phyloP scores from a whole-genome alignment of 2,113 vertebrate species.

The Barnardius zonarius region DNA sequence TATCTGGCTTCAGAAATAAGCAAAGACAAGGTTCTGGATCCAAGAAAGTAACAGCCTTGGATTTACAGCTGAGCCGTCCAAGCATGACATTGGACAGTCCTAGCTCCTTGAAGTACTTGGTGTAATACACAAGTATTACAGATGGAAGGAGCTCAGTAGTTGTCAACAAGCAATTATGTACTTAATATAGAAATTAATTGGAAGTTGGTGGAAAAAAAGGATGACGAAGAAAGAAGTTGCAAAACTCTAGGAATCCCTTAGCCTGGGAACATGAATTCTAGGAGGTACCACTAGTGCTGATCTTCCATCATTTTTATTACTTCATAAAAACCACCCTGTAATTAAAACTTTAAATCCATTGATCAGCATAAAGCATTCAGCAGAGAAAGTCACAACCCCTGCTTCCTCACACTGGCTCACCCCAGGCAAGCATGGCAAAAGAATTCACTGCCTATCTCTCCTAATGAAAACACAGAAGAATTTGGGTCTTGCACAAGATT shows the following conservation, averaged over 20 bases:
- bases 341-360: background rate
- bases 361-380: background rate
- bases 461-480: background rate
- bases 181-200: background rate
- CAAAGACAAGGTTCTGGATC: background rate
- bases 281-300: background rate
- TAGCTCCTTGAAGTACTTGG: background rate
- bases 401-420: background rate
- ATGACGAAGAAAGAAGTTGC: background rate
- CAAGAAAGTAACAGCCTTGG: background rate
- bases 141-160: background rate
- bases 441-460: accelerated
- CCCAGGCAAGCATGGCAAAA: background rate
- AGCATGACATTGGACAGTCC: background rate
- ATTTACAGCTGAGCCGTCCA: background rate
- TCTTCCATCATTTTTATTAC: background rate
- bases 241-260: background rate
- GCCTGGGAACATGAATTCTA: background rate
- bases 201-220: background rate
- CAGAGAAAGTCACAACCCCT: background rate
- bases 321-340: background rate
- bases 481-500: background rate
- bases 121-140: background rate
- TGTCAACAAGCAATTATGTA: background rate
- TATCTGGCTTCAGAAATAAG: background rate